A percentile compares a stretch with the other conserved stretches of the same genome.
These are phyloP conservation scores for Corythornis cristatus DNA, from an alignment of 2,113 vertebrate species.

Conservation along the genomic window DNA sequence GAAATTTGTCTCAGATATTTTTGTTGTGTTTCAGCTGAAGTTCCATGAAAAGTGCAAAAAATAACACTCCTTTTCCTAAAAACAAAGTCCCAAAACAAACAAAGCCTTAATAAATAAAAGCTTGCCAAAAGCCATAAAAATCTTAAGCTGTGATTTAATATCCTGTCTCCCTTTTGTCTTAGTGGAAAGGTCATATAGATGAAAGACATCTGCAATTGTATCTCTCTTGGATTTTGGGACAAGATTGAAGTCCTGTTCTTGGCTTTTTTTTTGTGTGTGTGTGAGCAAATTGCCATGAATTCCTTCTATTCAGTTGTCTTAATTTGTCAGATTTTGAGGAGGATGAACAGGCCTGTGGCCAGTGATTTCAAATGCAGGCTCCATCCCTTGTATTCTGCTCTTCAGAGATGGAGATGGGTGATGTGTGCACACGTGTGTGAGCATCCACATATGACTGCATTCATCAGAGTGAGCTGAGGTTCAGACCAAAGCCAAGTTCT, in stretches of 20 bases:
- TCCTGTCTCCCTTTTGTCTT: slow-evolving; percentile 57
- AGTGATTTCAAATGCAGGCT: neutral
- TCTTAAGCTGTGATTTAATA: slow-evolving; percentile 63
- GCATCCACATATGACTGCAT: neutral
- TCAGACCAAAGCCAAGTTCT: neutral
- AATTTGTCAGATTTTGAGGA: neutral
- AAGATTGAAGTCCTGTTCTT: neutral
- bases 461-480: rapidly evolving
- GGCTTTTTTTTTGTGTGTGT: neutral
- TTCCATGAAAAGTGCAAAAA: slow-evolving; percentile 54
- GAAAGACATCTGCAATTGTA: slow-evolving; percentile 60
- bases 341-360: neutral
- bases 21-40: slow-evolving; percentile 29
- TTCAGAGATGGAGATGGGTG: neutral
- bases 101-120: slow-evolving; percentile 38
- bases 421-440: neutral
- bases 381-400: neutral
- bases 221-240: slow-evolving; percentile 15
- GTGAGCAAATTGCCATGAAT: neutral
- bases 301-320: slow-evolving; percentile 2
- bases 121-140: slow-evolving; percentile 60
- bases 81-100: slow-evolving; percentile 50
- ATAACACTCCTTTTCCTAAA: slow-evolving; percentile 44
- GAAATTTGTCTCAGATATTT: neutral
- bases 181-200: slow-evolving; percentile 56